Evolutionary conservation across 2,888 invertebrate genomes (phyloP), one percentile per base, ranked within the genome.

Genomic region (Leucania comma): DNA sequence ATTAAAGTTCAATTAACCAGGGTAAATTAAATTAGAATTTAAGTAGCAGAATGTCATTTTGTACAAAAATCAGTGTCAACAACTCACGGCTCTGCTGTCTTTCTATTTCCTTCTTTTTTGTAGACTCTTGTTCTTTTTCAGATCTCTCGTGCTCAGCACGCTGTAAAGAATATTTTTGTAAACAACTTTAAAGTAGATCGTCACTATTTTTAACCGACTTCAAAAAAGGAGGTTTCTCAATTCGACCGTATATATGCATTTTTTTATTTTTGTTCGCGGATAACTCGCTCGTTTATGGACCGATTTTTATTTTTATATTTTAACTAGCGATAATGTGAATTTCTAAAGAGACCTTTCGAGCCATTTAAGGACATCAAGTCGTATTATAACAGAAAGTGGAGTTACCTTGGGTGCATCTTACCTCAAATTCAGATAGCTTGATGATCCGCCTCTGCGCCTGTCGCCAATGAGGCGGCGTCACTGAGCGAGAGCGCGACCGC

Each of bases 401-500:
- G 8, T 4, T 2, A 12, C 14, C 24, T 24, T 38, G 0, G 0
- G 42, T 20, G 0, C 17, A 42, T n/a, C 46, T 85, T 56, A 97
- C 97, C 96, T 98, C 98, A 87, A 98, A 97, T 87, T 98, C 98
- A 0, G 98, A 97, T 2, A 98, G 95, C 90, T 98, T 98, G 80
- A 99, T 98, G 61, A 98, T 98, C 64, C 98, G 96, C 29, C 98
- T 97, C 91, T 98, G 98, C 74, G 98, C 99, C 88, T 98, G 98
- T 54, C 98, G 97, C 99, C 99, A 99, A 93, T 99, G 99, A 10
- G 99, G 98, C 14, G 99, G 99, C 1, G 99, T 99, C 38, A 97
- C 97, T 87, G 99, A 99, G 67, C 98, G 97, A 0, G 98, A 98
- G 0, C 99, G 97, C 72, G 98, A 98, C 20, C 98, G 96, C 73